phyloP scores from a whole-genome alignment of 2,113 vertebrate species.

The Oceanodroma tethys region DNA sequence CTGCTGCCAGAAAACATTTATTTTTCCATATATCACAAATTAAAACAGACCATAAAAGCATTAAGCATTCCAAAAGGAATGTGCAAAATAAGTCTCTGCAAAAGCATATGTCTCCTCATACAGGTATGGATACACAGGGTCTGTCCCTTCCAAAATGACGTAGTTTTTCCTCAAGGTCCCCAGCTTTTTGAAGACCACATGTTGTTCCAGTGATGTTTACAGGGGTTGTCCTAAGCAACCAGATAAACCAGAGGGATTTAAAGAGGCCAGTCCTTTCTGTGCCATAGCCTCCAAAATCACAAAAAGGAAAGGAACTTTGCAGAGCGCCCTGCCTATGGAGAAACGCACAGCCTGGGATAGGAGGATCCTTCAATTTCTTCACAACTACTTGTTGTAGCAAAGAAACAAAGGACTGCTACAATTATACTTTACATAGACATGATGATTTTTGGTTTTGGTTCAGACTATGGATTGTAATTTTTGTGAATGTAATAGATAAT shows the following conservation, averaged over 20 bases:
- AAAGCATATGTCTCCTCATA: not conserved
- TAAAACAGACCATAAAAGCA: not conserved
- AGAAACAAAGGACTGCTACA: not conserved
- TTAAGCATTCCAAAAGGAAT: not conserved
- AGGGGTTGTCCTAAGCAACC: conserved; percentile 11
- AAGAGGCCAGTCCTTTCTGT: not conserved
- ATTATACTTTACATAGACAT: not conserved
- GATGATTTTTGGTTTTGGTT: not conserved
- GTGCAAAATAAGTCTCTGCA: not conserved
- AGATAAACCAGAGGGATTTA: conserved; percentile 19
- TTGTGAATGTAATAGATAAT: not conserved
- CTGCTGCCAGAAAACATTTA: not conserved
- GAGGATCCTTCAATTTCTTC: not conserved
- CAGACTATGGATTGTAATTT: not conserved
- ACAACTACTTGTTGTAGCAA: not conserved
- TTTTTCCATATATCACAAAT: not conserved
- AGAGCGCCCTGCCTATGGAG: not conserved
- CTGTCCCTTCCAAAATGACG: not conserved
- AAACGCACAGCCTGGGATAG: not conserved
- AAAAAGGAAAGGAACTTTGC: not conserved
- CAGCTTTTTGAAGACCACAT: not conserved
- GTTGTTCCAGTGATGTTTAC: conserved; percentile 10
- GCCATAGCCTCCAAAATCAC: not conserved
- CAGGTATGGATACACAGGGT: not conserved
- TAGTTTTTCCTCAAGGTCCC: not conserved